Base-by-base conservation (phyloP, 2,113 vertebrate species). In the Zeus faber region DNA sequence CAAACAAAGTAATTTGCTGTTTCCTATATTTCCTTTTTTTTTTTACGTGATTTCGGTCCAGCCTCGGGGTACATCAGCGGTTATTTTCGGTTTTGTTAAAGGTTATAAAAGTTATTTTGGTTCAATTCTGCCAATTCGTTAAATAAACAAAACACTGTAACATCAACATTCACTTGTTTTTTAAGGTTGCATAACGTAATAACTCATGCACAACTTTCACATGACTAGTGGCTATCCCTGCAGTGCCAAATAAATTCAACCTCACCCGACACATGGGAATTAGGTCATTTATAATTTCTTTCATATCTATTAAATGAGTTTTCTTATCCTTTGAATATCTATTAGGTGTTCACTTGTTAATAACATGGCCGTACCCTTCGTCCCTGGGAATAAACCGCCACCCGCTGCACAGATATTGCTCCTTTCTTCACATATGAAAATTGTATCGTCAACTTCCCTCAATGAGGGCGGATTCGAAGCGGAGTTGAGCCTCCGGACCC, bases 281-380 rank as follows among this genome's bases (percentile, higher is more conserved):
- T 26, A 84, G 67, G 49, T 50, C 58, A 33, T 6, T 37, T 68
- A 67, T 2, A 33, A 13, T 82, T 60, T 62, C 70, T 69, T 73
- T 76, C 75, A 70, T 59, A 63, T 69, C 57, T 29, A 17, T 66
- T 58, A 76, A 82, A 82, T 84, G 50, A 75, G 69, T 74, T 82
- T 84, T 69, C 54, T 65, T 74, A 76, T 82, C 75, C 53, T 61
- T 51, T 72, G 71, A 74, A 69, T 69, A 79, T 81, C 71, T 72
- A 56, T 76, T 71, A 72, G n/a, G 2, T 61, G 60, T 76, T 71
- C 52, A 54, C 61, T 66, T 62, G 45, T 66, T 78, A 64, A 83
- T 81, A 56, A 57, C 49, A 62, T 70, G 74, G 76, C 72, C 65
- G 61, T 70, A 72, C 47, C 67, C 59, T 58, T 75, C 9, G 21